phyloP scores from a whole-genome alignment of 2,113 vertebrate genomes.

The Urocynchramus pylzowi region DNA sequence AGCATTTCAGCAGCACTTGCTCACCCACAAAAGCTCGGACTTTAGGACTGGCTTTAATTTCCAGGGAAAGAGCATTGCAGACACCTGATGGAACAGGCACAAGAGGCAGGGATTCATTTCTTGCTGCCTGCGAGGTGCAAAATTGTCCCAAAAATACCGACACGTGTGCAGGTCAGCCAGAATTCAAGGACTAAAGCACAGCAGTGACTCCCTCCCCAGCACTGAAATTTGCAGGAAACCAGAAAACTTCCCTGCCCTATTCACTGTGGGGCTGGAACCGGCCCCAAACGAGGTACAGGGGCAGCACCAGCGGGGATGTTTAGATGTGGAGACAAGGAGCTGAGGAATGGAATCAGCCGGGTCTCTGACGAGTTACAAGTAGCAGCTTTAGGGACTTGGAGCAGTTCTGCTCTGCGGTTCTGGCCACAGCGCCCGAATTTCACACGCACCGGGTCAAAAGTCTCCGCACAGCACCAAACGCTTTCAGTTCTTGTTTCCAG shows the following conservation, averaged over 20 bases:
- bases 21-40: slow-evolving; percentile 78
- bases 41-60: slow-evolving; percentile 75
- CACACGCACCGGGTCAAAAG: not conserved
- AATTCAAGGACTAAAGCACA: not conserved
- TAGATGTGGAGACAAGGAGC: not conserved
- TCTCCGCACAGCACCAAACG: rapidly evolving
- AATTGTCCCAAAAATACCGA: rapidly evolving
- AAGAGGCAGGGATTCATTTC: not conserved
- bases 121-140: not conserved
- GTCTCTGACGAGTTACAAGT: rapidly evolving
- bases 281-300: rapidly evolving
- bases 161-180: rapidly evolving
- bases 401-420: not conserved
- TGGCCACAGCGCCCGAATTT: not conserved
- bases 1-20: slow-evolving; percentile 75
- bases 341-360: rapidly evolving
- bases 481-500: not conserved
- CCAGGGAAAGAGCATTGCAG: slow-evolving; percentile 61
- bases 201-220: rapidly evolving
- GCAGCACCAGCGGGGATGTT: not conserved
- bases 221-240: rapidly evolving
- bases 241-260: not conserved
- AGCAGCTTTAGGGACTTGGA: not conserved
- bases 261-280: rapidly evolving
- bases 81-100: slow-evolving; percentile 50